A percentile compares a stretch with the other conserved stretches of the same genome.
Conservation (phyloP, 53 echinoderm and acorn worm species). For the Henricia sp. region DNA sequence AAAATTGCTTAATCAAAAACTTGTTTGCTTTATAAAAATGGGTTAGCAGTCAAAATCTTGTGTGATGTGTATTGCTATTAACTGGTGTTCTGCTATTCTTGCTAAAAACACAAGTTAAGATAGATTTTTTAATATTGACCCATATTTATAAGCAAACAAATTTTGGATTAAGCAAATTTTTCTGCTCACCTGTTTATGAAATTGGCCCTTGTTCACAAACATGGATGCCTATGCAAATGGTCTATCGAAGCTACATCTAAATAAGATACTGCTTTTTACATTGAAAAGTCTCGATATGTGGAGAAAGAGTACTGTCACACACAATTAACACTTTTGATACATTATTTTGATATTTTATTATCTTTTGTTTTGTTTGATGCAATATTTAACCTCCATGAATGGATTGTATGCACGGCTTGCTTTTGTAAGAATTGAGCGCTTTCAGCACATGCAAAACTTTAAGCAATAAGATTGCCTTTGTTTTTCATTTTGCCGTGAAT, state of each 20-base stretch:
- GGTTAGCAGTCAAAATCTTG: too few species aligned
- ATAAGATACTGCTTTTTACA: too few species aligned
- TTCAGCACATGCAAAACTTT: conserved; percentile 19
- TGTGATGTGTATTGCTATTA: too few species aligned
- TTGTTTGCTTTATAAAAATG: too few species aligned
- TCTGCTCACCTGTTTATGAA: too few species aligned
- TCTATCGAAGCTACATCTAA: too few species aligned
- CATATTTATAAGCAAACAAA: too few species aligned
- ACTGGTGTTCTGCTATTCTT: background rate
- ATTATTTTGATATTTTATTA: background rate
- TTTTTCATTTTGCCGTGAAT: conserved; percentile 4
- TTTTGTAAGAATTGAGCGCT: background rate
- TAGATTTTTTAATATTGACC: background rate
- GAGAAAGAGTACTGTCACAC: background rate
- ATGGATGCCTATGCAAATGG: too few species aligned
- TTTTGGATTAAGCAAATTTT: background rate
- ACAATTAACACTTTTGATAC: too few species aligned
- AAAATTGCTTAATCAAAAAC: too few species aligned
- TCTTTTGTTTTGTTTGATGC: conserved; percentile 26
- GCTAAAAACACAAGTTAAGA: background rate
- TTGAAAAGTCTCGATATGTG: background rate
- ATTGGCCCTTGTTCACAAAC: too few species aligned
- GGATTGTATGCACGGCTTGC: conserved; percentile 17
- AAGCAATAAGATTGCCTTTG: conserved; percentile 1
- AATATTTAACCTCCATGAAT: background rate